phyloP scores from a whole-genome alignment of 2,888 invertebrate genomes.

The Andrena hattorfiana region DNA sequence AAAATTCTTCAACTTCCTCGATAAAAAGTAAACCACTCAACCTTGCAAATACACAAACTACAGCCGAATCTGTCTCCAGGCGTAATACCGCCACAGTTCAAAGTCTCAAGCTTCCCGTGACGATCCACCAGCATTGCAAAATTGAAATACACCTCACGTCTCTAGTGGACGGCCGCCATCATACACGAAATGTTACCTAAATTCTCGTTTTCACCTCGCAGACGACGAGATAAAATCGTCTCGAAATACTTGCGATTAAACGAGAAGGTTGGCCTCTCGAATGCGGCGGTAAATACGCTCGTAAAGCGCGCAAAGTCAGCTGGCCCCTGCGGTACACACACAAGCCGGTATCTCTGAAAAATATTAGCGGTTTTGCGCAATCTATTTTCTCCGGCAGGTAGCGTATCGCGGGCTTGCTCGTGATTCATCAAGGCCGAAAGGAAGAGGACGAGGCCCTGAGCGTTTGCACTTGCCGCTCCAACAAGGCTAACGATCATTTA shows the following conservation, averaged over 20 bases:
- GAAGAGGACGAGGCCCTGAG: slow-evolving; percentile 25
- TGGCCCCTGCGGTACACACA: neutral
- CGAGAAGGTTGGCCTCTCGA: neutral
- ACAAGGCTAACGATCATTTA: slow-evolving; percentile 38
- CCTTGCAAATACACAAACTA: too few species aligned
- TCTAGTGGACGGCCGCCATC: neutral
- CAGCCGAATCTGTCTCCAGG: too few species aligned
- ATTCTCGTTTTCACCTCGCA: neutral
- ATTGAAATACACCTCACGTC: too few species aligned
- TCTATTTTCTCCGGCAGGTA: slow-evolving; percentile 30
- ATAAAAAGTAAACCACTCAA: too few species aligned
- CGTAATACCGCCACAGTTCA: too few species aligned
- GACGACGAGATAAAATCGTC: slow-evolving; percentile 6
- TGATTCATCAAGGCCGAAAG: slow-evolving; percentile 33
- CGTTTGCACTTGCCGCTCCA: slow-evolving; percentile 18
- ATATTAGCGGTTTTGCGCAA: slow-evolving; percentile 37
- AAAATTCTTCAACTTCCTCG: too few species aligned
- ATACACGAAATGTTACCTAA: neutral
- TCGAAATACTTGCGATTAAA: neutral
- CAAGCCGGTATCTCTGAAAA: slow-evolving; percentile 31
- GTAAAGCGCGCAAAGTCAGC: neutral
- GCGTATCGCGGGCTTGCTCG: neutral
- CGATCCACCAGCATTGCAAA: too few species aligned
- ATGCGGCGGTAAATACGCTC: slow-evolving; percentile 13
- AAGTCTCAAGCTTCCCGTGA: too few species aligned